Evolutionary conservation across 2,797 vertebrate genomes (phyloP).

Genomic region (Glyptemys insculpta): DNA sequence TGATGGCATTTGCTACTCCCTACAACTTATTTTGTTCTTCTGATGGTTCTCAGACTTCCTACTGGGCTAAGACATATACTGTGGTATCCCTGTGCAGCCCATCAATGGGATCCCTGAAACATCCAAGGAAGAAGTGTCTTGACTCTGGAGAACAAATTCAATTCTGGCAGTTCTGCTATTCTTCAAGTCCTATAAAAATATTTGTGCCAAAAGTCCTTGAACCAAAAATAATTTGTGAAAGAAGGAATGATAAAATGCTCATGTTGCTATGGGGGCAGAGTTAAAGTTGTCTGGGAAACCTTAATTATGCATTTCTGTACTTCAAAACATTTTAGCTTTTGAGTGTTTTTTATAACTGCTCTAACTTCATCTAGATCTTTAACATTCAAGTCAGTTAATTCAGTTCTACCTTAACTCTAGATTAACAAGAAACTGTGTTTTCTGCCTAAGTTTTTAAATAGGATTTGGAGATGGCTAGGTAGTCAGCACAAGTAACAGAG

Average conservation of each 20-base stretch:
- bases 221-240: not conserved
- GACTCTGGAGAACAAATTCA: not conserved
- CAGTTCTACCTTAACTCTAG: not conserved
- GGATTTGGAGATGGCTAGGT: not conserved
- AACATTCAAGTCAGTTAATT: not conserved
- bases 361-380: not conserved
- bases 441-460: not conserved
- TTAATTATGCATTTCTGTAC: not conserved
- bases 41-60: not conserved
- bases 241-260: not conserved
- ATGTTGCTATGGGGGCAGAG: not conserved
- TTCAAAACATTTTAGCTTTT: not conserved
- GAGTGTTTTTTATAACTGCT: not conserved
- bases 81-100: not conserved
- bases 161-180: not conserved
- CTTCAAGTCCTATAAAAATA: not conserved
- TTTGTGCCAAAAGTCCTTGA: not conserved
- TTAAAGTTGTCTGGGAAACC: not conserved
- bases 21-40: not conserved
- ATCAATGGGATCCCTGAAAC: not conserved
- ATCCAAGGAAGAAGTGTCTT: not conserved
- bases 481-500: not conserved
- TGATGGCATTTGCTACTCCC: not conserved
- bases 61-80: not conserved
- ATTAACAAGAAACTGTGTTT: not conserved